Evolutionary conservation across 2,888 invertebrate genomes (phyloP), one percentile per base, ranked within the genome.

Genomic region (Drosophila parthenogenetica): DNA sequence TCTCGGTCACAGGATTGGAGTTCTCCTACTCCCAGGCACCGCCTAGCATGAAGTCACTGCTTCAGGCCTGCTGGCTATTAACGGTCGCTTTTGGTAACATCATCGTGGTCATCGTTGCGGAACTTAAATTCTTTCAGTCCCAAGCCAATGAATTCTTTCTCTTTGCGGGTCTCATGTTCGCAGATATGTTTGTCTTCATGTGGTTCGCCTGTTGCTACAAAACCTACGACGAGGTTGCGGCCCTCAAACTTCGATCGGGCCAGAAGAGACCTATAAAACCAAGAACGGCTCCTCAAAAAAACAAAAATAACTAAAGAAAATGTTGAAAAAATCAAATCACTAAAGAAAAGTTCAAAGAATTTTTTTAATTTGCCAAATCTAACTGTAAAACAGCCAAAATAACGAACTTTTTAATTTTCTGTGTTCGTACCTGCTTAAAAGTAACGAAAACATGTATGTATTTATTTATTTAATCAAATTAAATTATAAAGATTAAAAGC

Each of bases 11-110:
- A 14, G 95, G 95, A 0, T 91, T 95, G 8, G 93, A 94, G 73
- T 96, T 96, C 89, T 94, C 95, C 7, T 96, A 95, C 87, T 93
- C 95, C 0, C 94, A 94, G 94, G 94, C 95, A 3, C 95, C 95
- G 1, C 50, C 79, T 2, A 95, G 95, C 69, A 98, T 99, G 98
- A 99, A 99, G 92, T 97, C 98, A 0, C 95, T 99, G 0, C 92
- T 99, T 45, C 96, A 96, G 91, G 97, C 98, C 0, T 94, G 95
- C 5, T 99, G 98, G 97, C 93, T 98, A 19, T 92, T 99, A 60
- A 98, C 98, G 0, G 96, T 97, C 0, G 98, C 98, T 0, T 94
- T 98, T 89, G 99, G 99, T 39, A 99, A 99, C 92, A 92, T 98
- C 3, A 95, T 99, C 59, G 98, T 99, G 0, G 95, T 98, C 29